Conservation (phyloP, 2,113 vertebrate genomes). For the Tinamus guttatus region DNA sequence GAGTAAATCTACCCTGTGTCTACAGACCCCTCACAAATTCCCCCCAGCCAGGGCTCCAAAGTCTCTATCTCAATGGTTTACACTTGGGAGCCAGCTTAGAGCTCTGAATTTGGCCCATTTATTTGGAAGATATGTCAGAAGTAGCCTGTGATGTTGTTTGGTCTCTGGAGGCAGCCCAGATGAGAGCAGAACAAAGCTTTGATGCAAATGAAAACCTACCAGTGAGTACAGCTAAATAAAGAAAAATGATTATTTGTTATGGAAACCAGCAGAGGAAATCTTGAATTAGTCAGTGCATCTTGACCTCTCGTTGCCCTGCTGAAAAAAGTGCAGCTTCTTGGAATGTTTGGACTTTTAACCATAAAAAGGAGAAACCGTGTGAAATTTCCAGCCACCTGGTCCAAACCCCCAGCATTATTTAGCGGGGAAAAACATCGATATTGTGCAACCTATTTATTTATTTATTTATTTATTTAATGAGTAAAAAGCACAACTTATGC, state of each 20-base stretch:
- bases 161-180: constrained; percentile 62
- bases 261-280: constrained; percentile 72
- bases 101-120: constrained; percentile 45
- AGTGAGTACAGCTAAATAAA: constrained; percentile 69
- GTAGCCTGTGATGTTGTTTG: constrained; percentile 61
- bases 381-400: constrained; percentile 30
- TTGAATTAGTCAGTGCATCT: constrained; percentile 73
- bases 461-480: not conserved
- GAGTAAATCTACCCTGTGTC: not conserved
- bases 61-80: not conserved
- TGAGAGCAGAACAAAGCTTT: constrained; percentile 70
- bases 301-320: constrained; percentile 65
- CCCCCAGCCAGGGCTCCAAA: not conserved
- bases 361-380: not conserved
- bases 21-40: not conserved
- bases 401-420: not conserved
- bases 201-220: constrained; percentile 66
- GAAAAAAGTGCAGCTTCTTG: constrained; percentile 38
- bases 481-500: not conserved
- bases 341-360: not conserved
- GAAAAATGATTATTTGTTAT: constrained; percentile 65
- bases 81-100: not conserved
- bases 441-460: not conserved
- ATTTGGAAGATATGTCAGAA: constrained; percentile 39
- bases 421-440: not conserved